These are phyloP conservation scores for Pygoscelis adeliae DNA, from an alignment of 2,113 vertebrate genomes.

Conservation along the genomic window DNA sequence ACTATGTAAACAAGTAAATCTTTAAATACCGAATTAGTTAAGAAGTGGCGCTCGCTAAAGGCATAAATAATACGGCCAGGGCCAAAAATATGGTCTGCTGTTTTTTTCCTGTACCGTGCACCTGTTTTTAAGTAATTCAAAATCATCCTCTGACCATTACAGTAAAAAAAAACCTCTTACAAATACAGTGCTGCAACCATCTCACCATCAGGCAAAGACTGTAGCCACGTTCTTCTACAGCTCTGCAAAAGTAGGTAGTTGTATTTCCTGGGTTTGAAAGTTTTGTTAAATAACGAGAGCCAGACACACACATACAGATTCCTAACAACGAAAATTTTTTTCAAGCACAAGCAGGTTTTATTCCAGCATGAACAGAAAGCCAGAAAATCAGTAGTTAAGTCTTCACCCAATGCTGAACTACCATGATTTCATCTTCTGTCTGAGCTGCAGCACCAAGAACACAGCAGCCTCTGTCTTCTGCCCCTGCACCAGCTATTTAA, in stretches of 20 bases:
- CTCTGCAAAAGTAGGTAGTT: background rate
- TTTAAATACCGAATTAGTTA: background rate
- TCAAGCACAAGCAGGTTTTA: background rate
- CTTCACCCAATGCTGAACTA: background rate
- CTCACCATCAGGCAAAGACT: background rate
- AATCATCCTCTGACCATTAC: background rate
- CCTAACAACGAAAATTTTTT: background rate
- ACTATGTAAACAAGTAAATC: background rate
- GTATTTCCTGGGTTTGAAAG: background rate
- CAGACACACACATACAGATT: background rate
- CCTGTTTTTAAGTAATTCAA: background rate
- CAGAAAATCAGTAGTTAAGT: constrained; percentile 28
- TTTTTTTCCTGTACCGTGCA: background rate
- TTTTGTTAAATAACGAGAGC: background rate
- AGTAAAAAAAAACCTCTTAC: background rate
- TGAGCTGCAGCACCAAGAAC: constrained; percentile 15
- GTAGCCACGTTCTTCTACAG: background rate
- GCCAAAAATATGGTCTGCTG: background rate
- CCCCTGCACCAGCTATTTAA: background rate
- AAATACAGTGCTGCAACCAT: background rate
- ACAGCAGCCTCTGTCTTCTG: constrained; percentile 39
- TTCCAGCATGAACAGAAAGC: background rate
- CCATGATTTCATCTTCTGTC: constrained; percentile 35
- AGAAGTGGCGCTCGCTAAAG: background rate
- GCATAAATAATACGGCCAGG: background rate